Evolutionary conservation across 2,888 invertebrate genomes (phyloP).

Genomic region (Himalopsyche japonica): DNA sequence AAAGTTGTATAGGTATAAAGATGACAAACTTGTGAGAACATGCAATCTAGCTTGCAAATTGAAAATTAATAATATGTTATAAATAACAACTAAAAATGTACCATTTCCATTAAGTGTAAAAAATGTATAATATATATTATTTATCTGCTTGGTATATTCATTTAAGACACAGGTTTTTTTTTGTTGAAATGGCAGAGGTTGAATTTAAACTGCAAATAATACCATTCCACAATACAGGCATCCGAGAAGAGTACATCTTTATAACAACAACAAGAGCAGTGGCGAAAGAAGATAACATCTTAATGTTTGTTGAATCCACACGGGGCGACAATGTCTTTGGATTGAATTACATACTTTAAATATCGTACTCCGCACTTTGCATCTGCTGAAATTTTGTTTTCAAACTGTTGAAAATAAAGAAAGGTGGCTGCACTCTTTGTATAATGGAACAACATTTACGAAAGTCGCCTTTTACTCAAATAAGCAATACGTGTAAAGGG

Average conservation of each 20-base stretch:
- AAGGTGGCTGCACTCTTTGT: not conserved
- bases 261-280: not conserved
- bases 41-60: no score
- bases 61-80: no score
- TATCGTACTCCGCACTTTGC: not conserved
- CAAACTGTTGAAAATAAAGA: not conserved
- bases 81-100: no score
- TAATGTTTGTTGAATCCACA: not conserved
- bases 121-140: no score
- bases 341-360: conserved; percentile 2
- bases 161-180: no score
- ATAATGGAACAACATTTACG: not conserved
- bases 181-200: not conserved
- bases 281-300: conserved; percentile 2
- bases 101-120: no score
- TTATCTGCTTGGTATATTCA: no score
- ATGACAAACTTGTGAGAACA: no score
- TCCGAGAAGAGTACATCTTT: not conserved
- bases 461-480: not conserved
- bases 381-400: not conserved
- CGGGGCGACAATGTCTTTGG: not conserved
- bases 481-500: no score
- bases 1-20: no score
- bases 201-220: not conserved
- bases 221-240: not conserved